Base-by-base conservation (phyloP, 2,888 invertebrate species). In the Lepas anatifera region DNA sequence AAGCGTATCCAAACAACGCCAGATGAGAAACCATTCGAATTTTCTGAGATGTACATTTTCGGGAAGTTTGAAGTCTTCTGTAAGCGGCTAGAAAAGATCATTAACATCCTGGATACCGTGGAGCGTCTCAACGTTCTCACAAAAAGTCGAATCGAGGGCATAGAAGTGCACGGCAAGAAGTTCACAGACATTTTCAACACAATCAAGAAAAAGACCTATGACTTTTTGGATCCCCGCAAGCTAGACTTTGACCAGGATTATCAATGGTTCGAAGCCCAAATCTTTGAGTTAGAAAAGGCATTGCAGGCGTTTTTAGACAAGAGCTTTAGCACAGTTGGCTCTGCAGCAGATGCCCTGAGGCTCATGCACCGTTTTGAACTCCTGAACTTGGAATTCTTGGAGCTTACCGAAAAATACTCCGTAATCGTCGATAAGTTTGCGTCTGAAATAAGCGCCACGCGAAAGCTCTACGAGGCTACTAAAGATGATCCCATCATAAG, bases 21-120 rank as follows among this genome's bases (percentile, higher is more conserved):
- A 0, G 85, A 87, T 67, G 92, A 92, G 77, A 85, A 85, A 69
- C 86, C 87, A 66, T 95, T 96, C 79, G 90, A 91, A 72, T 95
- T 96, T 81, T 94, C 94, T 0, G 95, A 96, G 81, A 95, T 95
- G 79, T 95, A 95, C 78, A 95, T 96, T 0, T 96, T 96, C 79
- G 96, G 96, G 48, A 93, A 95, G 82, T 96, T 96, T 77, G 95
- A 96, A 78, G 89, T 92, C 0, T 96, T 96, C 79, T 94, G 94
- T 76, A 88, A 88, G 73, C 84, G 96, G 41, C 81, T 96, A 41
- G 87, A 87, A 75, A 92, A 93, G 90, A 87, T 92, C 32, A 87
- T 87, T 72, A 85, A 87, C 75, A 83, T 93, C 70, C 83, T 92
- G 71, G 83, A 88, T 79, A 88, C 85, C 0, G 87, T 88, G 67